phyloP scores from a whole-genome alignment of 2,888 invertebrate species.

The Drosophila anomalata region DNA sequence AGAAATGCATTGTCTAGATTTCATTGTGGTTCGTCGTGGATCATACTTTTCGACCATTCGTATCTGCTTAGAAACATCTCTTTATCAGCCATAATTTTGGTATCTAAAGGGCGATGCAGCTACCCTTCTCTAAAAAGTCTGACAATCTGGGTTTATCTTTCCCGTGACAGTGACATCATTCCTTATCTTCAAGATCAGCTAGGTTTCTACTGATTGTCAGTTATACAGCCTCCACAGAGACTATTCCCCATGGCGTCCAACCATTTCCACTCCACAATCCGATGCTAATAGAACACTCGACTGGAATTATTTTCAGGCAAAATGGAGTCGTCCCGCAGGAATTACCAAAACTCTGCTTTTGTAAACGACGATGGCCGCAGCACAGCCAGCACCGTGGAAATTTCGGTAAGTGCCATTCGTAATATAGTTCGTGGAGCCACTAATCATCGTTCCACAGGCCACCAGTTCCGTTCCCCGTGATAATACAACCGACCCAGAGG shows the following conservation, averaged over 20 bases:
- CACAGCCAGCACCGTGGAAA: conserved; percentile 62
- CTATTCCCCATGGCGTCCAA: conserved; percentile 15
- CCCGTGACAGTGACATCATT: conserved; percentile 43
- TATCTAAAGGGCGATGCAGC: conserved; percentile 26
- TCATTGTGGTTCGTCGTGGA: neutral
- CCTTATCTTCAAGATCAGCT: conserved; percentile 42
- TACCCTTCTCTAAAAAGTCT: conserved; percentile 1
- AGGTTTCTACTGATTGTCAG: conserved; percentile 59
- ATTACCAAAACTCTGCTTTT: conserved; percentile 78
- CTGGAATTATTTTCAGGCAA: conserved; percentile 4
- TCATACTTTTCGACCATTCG: neutral
- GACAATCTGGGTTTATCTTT: conserved; percentile 22
- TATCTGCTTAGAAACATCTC: neutral
- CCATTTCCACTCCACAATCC: conserved; percentile 44
- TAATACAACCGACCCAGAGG: conserved; percentile 42
- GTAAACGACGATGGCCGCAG: conserved; percentile 81
- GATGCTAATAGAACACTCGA: conserved; percentile 36
- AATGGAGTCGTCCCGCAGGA: conserved; percentile 65
- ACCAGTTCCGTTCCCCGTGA: conserved; percentile 19
- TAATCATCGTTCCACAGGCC: conserved; percentile 47
- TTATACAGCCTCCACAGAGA: conserved; percentile 49
- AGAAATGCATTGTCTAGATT: neutral
- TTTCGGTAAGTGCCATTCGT: conserved; percentile 49
- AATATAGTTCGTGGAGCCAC: conserved; percentile 40
- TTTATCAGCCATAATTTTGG: conserved; percentile 22